These are phyloP conservation scores for Lithophane ornitopus DNA, from an alignment of 2,888 invertebrate genomes.

Conservation along the genomic window DNA sequence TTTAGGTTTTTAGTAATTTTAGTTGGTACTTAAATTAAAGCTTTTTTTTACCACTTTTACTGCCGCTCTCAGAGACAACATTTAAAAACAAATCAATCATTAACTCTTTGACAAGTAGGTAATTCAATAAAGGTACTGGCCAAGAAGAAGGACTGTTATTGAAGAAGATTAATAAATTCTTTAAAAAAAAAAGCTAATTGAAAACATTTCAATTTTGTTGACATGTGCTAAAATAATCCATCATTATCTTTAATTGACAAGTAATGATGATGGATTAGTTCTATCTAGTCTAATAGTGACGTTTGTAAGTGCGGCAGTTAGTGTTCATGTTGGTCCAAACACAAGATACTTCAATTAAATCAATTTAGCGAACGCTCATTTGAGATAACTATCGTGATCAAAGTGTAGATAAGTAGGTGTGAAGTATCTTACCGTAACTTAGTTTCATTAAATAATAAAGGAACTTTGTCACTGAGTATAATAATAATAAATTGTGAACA, in stretches of 20 bases:
- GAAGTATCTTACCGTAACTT: constrained; percentile 41
- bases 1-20: background rate
- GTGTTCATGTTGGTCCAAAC: constrained; percentile 75
- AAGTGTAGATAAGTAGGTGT: constrained; percentile 20
- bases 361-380: constrained; percentile 20
- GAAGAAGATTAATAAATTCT: background rate
- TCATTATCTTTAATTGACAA: too few relatives aligned
- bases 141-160: too few relatives aligned
- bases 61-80: background rate
- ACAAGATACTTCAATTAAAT: constrained; percentile 57
- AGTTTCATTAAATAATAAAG: background rate
- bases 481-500: constrained; percentile 39
- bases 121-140: too few relatives aligned
- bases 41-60: background rate
- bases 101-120: background rate
- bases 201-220: background rate
- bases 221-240: background rate
- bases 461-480: constrained; percentile 21
- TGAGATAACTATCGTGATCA: constrained; percentile 18
- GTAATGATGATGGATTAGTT: background rate
- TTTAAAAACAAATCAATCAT: background rate
- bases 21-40: background rate
- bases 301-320: background rate
- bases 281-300: too few relatives aligned
- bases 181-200: background rate